Base-by-base conservation (phyloP, 2,797 vertebrate genomes). In the Pipistrellus pipistrellus region DNA sequence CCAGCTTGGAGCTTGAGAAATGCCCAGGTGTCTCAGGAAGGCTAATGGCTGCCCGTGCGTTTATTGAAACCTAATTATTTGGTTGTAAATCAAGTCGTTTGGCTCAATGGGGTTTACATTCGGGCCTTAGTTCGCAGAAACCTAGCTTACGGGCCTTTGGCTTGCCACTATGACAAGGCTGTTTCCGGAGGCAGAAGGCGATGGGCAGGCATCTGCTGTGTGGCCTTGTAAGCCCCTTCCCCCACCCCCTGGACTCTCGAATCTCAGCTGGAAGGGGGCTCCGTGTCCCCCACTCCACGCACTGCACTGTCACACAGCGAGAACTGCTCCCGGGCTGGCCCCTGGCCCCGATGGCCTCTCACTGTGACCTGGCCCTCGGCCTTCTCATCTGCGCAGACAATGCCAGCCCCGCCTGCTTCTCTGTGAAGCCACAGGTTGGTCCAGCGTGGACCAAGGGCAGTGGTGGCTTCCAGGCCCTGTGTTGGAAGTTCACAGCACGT, bases 11-110 rank as follows among this genome's bases (percentile, higher is more conserved):
- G 55, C 85, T 73, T 77, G 59, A 93, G 77, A 84, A 90, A 86
- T 46, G 57, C 77, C 55, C 8, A 0, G 32, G 53, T 5, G 1
- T 80, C 95, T 85, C 38, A 0, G 46, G 66, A 91, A 73, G 55
- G 62, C 92, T 94, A 57, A 44, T 88, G 0, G 0, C 89, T 32
- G 41, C 73, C n/a, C 14, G 18, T 86, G 66, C 3, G 0, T 84
- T 87, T 91, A 89, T 85, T 84, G 86, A 55, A 90, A 89, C 62
- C 75, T 94, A 32, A 85, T 91, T 80, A 91, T 92, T 93, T 83
- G 77, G 51, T 91, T 87, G 35, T 95, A 88, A 95, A 91, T 92
- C 89, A 95, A 35, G 57, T 78, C 13, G 0, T 78, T 85, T 35
- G 32, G 9, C 93, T 90, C 71, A 59, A 73, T 59, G 2, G 82